phyloP scores from a whole-genome alignment of 2,797 vertebrate species.

The Coilia nasus region DNA sequence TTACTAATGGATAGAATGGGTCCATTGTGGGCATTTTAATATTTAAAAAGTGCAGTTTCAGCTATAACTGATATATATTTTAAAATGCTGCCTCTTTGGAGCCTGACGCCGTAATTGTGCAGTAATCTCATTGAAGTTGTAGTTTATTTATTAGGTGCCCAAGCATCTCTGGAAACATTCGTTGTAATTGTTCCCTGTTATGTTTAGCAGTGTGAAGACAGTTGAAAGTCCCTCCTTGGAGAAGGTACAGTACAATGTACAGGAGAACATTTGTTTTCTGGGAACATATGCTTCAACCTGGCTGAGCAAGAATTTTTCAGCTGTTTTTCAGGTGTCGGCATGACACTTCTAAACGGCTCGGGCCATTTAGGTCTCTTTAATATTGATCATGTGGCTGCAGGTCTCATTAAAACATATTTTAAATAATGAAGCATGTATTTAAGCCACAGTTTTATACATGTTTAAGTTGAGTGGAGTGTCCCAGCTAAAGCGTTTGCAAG shows the following conservation, averaged over 20 bases:
- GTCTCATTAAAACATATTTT: slow-evolving; percentile 3
- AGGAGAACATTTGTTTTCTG: background rate
- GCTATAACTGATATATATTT: slow-evolving; percentile 22
- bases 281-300: background rate
- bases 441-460: slow-evolving; percentile 2
- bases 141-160: slow-evolving; percentile 14
- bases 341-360: background rate
- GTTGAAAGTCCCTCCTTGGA: background rate
- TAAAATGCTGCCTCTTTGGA: slow-evolving; percentile 18
- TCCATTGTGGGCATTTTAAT: slow-evolving; percentile 6
- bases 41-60: slow-evolving; percentile 22
- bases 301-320: slow-evolving; percentile 3
- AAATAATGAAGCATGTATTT: slow-evolving; percentile 7
- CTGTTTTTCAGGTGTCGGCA: background rate
- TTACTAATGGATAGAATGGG: slow-evolving; percentile 25
- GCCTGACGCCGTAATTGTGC: background rate
- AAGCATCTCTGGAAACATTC: slow-evolving; percentile 11
- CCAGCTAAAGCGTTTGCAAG: background rate
- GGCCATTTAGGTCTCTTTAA: background rate
- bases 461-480: background rate
- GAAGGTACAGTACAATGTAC: background rate
- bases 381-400: background rate
- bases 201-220: slow-evolving; percentile 7
- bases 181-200: slow-evolving; percentile 22
- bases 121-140: slow-evolving; percentile 13